phyloP scores from a whole-genome alignment of 1,140 invertebrate genomes.

The Berghia stephanieae region DNA sequence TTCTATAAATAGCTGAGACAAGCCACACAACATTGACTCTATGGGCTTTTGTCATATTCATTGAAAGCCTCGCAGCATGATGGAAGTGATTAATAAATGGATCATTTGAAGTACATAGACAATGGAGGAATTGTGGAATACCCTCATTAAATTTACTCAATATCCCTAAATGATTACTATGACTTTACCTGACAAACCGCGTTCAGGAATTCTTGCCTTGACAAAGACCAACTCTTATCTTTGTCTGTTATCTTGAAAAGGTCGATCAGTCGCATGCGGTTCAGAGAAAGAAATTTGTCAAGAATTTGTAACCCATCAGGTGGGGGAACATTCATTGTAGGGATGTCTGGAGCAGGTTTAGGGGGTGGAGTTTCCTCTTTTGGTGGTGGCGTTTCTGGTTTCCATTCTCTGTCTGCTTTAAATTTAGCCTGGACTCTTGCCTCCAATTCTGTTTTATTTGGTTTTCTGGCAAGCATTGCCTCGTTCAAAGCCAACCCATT shows the following conservation, averaged over 20 bases:
- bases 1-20: too few species aligned
- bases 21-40: too few species aligned
- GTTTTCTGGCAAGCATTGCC: conserved; percentile 54
- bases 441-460: conserved; percentile 57
- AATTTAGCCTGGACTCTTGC: conserved; percentile 49
- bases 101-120: too few species aligned
- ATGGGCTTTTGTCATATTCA: too few species aligned
- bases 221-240: conserved; percentile 61
- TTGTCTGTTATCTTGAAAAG: conserved; percentile 58
- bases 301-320: conserved; percentile 55
- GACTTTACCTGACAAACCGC: conserved; percentile 51
- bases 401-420: conserved; percentile 19
- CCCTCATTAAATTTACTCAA: too few species aligned
- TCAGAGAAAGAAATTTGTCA: conserved; percentile 52
- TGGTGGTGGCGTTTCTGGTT: conserved; percentile 29
- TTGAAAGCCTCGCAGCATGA: too few species aligned
- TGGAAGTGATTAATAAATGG: too few species aligned
- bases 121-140: too few species aligned
- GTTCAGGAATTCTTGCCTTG: conserved; percentile 56
- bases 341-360: conserved; percentile 32
- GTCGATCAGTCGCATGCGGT: conserved; percentile 60
- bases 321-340: conserved; percentile 42
- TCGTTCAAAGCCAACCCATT: conserved; percentile 58
- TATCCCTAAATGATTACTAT: too few species aligned
- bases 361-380: conserved; percentile 32